Base-by-base conservation (phyloP, 2,888 invertebrate species). In the Leptinotarsa peninsularis region DNA sequence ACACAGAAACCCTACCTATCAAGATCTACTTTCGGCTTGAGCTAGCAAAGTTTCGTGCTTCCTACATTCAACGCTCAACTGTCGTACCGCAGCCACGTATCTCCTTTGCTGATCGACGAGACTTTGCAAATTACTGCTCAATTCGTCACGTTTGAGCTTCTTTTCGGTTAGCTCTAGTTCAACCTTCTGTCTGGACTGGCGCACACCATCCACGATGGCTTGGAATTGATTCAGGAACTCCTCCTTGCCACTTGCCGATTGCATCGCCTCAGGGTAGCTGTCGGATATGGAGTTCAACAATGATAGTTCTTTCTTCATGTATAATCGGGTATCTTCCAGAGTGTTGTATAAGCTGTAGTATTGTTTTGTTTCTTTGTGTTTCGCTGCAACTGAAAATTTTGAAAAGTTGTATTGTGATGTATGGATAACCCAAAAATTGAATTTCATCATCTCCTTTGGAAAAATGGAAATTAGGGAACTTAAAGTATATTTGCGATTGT, bases 341-440 rank as follows among this genome's bases (percentile, higher is more conserved):
- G 97, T 97, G 88, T 99, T 99, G 89, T 98, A 98, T 78, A 98
- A 91, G 58, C 96, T 97, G 88, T 96, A 99, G 90, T 97, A 98
- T 90, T 98, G 98, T 88, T 98, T 98, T 0, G 98, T 98, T 91
- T 99, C 98, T 86, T 95, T 94, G 87, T 98, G 98, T 85, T 97
- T 98, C 49, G 95, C 94, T 78, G 97, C 95, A 85, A 99, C 97
- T 97, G 89, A 77, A 92, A 88, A 75, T 43, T 50, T 60, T 71
- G 58, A 74, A 27, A 21, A 21, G 10, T 49, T 70, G 13, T 58
- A 58, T 66, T 49, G 14, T 27, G 10, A 43, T 43, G 43, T 43
- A 43, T 43, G 10, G 1, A 13, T 43, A 43, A 43, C 43, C 10
- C 10, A 43, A 43, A 43, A 43, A 43, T 43, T 27, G 27, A 27